A percentile compares a stretch with the other conserved stretches of the same genome.
These are phyloP conservation scores for Melanostigma gelatinosum DNA, from an alignment of 2,113 vertebrate genomes.

Conservation along the genomic window DNA sequence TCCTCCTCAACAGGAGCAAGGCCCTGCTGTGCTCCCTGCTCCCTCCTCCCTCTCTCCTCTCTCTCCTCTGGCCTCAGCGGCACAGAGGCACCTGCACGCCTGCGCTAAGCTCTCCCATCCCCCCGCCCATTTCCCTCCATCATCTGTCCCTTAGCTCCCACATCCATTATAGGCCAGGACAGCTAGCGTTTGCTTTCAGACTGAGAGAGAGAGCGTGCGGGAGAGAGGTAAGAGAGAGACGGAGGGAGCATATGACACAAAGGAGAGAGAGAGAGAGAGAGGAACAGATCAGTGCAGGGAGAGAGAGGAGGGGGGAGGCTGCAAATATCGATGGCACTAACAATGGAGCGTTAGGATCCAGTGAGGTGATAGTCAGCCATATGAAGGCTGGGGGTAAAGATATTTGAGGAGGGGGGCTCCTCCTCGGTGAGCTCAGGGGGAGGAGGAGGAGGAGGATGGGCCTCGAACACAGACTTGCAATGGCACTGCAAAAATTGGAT, in stretches of 20 bases:
- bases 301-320: conserved; percentile 48
- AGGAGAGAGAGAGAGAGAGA: conserved; percentile 42
- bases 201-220: conserved; percentile 25
- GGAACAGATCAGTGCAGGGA: conserved; percentile 40
- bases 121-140: conserved; percentile 60
- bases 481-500: conserved; percentile 81
- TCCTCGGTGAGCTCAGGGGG: conserved; percentile 63
- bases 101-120: conserved; percentile 72
- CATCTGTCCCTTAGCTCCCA: conserved; percentile 77
- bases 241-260: conserved; percentile 61
- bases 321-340: conserved; percentile 74
- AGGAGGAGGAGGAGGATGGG: conserved; percentile 78
- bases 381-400: conserved; percentile 65
- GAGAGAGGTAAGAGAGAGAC: conserved; percentile 34
- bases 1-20: conserved; percentile 1
- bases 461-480: conserved; percentile 80
- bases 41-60: not conserved
- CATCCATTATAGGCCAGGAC: conserved; percentile 74
- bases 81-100: conserved; percentile 76
- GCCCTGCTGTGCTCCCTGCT: conserved; percentile 21
- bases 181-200: conserved; percentile 58
- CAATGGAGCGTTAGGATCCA: conserved; percentile 74
- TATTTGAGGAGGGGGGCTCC: conserved; percentile 71
- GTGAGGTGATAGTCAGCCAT: conserved; percentile 65
- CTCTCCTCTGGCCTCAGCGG: conserved; percentile 47